phyloP scores from a whole-genome alignment of 2,888 invertebrate genomes.

The Chrysolina americana region DNA sequence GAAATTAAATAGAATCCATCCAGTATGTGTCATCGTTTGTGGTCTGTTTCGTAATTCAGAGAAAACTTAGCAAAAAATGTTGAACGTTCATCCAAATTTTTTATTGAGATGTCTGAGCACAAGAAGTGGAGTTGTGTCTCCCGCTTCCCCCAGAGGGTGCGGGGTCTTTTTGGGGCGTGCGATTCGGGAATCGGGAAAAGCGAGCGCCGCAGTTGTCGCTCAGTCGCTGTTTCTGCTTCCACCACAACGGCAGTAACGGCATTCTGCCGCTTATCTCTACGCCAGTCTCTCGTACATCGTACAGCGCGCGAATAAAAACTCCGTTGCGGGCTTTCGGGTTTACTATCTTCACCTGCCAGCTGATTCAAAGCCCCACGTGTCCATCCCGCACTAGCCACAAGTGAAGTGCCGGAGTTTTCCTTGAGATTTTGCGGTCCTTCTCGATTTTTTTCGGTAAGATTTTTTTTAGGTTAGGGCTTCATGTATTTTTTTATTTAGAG shows the following conservation, averaged over 20 bases:
- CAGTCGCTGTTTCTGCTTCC: slow-evolving; percentile 29
- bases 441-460: slow-evolving; percentile 14
- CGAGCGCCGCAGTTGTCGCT: slow-evolving; percentile 30
- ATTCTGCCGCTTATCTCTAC: neutral
- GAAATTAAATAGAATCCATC: too few relatives aligned
- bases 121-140: slow-evolving; percentile 26
- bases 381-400: slow-evolving; percentile 26
- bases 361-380: slow-evolving; percentile 26
- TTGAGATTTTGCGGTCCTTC: slow-evolving; percentile 11
- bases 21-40: neutral
- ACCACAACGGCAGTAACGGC: neutral
- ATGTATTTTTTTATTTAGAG: neutral
- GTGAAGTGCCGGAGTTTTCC: slow-evolving; percentile 24
- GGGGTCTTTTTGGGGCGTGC: slow-evolving; percentile 28
- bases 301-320: slow-evolving; percentile 24
- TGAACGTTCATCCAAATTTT: slow-evolving; percentile 15
- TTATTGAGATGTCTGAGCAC: slow-evolving; percentile 25
- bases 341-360: slow-evolving; percentile 25
- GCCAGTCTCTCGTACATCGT: slow-evolving; percentile 3
- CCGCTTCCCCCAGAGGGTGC: slow-evolving; percentile 7
- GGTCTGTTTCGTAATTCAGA: slow-evolving; percentile 2
- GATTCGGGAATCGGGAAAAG: slow-evolving; percentile 34
- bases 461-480: neutral
- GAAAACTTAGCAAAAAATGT: slow-evolving; percentile 12
- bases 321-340: slow-evolving; percentile 20